These are phyloP conservation scores for Steromphala cineraria DNA, from an alignment of 2,888 invertebrate genomes.

Conservation along the genomic window DNA sequence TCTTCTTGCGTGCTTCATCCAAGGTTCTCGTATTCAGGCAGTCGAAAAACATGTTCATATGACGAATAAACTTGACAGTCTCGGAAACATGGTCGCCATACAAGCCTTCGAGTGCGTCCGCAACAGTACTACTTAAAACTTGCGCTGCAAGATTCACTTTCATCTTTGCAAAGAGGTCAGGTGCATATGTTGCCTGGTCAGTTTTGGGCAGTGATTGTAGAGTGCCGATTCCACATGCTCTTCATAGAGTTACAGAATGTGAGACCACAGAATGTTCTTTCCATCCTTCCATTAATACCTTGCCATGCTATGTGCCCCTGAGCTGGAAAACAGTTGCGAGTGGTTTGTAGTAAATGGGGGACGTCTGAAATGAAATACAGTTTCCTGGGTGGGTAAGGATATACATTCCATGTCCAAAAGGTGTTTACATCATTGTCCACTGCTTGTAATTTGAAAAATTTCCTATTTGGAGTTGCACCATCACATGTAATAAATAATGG, in stretches of 20 bases:
- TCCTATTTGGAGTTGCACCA: not conserved
- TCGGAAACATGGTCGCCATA: no score
- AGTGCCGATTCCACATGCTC: conserved; percentile 28
- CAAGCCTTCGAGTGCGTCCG: no score
- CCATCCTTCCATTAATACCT: conserved; percentile 32
- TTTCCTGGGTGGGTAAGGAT: conserved; percentile 1
- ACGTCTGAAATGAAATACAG: conserved; percentile 34
- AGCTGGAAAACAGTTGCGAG: conserved; percentile 32
- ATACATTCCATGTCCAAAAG: not conserved
- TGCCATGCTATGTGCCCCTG: conserved; percentile 18
- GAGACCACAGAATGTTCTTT: not conserved
- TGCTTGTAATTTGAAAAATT: not conserved
- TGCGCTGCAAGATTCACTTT: no score
- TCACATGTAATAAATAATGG: not conserved
- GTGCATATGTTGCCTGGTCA: conserved; percentile 27
- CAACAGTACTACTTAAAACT: no score
- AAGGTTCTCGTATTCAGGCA: no score
- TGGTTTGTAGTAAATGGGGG: conserved; percentile 35
- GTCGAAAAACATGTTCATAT: no score
- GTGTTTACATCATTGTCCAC: not conserved
- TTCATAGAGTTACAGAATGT: conserved; percentile 31
- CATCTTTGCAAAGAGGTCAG: no score
- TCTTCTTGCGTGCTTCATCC: no score
- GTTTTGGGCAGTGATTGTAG: conserved; percentile 33
- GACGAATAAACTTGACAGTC: no score